A percentile compares a stretch with the other conserved stretches of the same genome.
Conservation (phyloP, 2,888 invertebrate genomes). For the Laothoe populi region DNA sequence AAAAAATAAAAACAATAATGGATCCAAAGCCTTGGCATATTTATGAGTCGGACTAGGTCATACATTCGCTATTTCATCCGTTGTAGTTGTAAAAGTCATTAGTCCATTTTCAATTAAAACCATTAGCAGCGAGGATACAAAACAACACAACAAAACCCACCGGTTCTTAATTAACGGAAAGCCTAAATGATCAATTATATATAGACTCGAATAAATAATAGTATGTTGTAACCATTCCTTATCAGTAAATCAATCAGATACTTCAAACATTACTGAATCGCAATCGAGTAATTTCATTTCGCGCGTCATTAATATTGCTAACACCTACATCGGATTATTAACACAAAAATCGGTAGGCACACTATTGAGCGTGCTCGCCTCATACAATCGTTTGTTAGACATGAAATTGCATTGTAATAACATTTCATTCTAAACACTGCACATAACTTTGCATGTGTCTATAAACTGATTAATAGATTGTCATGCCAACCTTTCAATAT, state of each 20-base stretch:
- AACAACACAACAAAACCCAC: too few species aligned
- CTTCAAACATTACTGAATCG: conserved; percentile 6
- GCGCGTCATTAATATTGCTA: conserved; percentile 13
- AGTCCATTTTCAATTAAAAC: too few species aligned
- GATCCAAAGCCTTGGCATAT: too few species aligned
- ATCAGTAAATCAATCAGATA: conserved; percentile 11
- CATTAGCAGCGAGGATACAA: too few species aligned
- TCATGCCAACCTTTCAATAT: conserved; percentile 41
- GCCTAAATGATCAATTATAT: background rate
- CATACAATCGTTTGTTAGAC: background rate
- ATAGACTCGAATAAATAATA: conserved; percentile 13
- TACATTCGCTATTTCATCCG: too few species aligned
- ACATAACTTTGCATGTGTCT: background rate
- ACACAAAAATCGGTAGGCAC: background rate
- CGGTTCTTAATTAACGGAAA: too few species aligned
- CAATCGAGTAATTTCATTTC: conserved; percentile 17
- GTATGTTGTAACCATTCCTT: conserved; percentile 1
- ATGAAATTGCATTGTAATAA: conserved; percentile 16
- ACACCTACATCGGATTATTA: conserved; percentile 14
- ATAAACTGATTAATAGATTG: conserved; percentile 36
- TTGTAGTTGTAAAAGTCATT: too few species aligned
- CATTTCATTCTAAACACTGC: background rate
- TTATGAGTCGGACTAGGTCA: too few species aligned
- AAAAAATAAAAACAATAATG: too few species aligned
- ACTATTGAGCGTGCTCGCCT: background rate